A percentile compares a stretch with the other conserved stretches of the same genome.
These are phyloP conservation scores for Lottia gigantea DNA, from an alignment of 2,888 invertebrate species.

Conservation along the genomic window DNA sequence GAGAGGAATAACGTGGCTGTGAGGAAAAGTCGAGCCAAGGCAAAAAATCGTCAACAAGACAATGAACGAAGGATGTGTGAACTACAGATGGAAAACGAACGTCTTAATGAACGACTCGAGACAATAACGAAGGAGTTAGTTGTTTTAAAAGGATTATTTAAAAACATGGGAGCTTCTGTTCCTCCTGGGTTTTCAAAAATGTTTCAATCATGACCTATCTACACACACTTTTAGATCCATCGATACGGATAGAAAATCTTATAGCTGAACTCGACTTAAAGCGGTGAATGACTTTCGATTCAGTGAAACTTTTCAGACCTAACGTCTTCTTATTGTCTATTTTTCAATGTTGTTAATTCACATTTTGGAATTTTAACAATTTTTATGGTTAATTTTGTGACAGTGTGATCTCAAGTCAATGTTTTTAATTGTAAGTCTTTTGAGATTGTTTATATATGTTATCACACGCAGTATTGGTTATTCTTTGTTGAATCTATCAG, in stretches of 20 bases:
- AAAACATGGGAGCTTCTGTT: constrained; percentile 71
- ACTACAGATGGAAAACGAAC: constrained; percentile 90
- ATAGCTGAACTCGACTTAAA: background rate
- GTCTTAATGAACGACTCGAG: constrained; percentile 89
- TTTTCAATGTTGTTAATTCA: too few species aligned
- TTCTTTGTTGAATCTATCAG: too few species aligned
- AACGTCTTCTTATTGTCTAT: background rate
- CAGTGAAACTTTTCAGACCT: background rate
- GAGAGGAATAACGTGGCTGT: constrained; percentile 97
- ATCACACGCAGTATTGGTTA: too few species aligned
- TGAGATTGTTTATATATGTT: too few species aligned
- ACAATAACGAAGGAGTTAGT: constrained; percentile 85
- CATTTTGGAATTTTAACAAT: background rate
- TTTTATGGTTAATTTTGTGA: too few species aligned
- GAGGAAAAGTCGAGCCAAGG: constrained; percentile 94
- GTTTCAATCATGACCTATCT: constrained; percentile 35
- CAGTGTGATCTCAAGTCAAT: too few species aligned
- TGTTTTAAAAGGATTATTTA: constrained; percentile 80
- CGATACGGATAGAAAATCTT: too few species aligned
- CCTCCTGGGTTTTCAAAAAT: constrained; percentile 53
- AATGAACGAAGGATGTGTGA: constrained; percentile 94
- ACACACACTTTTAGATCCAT: too few species aligned
- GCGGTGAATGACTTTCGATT: background rate
- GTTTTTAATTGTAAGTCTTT: too few species aligned
- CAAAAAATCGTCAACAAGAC: constrained; percentile 91